These are phyloP conservation scores for Orientallactaga bullata DNA, from an alignment of 2,113 vertebrate genomes.

Conservation along the genomic window DNA sequence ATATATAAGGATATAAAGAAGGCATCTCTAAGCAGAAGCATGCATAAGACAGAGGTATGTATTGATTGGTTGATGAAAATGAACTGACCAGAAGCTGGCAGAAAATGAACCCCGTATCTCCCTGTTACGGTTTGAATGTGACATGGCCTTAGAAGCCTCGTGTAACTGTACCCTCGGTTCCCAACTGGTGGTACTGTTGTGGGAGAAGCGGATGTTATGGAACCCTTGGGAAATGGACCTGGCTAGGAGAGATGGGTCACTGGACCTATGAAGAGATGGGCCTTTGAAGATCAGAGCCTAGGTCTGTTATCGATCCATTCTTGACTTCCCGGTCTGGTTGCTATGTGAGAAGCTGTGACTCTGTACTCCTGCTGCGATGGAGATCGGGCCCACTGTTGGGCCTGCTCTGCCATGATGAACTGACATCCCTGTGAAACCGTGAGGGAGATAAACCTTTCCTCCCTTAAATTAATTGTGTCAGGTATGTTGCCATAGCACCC, in stretches of 20 bases:
- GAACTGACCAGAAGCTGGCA: neutral
- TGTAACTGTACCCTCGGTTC: neutral
- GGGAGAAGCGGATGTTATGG: neutral
- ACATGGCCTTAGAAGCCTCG: neutral
- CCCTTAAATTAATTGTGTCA: neutral
- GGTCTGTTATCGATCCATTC: neutral
- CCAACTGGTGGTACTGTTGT: neutral
- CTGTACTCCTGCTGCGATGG: neutral
- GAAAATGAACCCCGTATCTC: neutral
- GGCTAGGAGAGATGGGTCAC: neutral
- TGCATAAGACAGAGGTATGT: neutral
- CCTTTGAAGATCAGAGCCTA: neutral
- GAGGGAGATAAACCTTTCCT: neutral
- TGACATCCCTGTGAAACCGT: neutral
- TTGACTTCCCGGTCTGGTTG: no score
- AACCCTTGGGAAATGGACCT: neutral
- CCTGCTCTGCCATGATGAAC: neutral
- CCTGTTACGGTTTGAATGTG: neutral
- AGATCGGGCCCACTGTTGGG: no score
- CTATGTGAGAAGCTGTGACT: no score
- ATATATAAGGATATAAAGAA: neutral
- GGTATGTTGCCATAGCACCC: neutral
- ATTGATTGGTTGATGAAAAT: neutral
- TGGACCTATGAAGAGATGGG: no score
- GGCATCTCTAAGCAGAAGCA: neutral